These are phyloP conservation scores for Coptodon bakossiorum DNA, from an alignment of 2,113 vertebrate species.

Conservation along the genomic window DNA sequence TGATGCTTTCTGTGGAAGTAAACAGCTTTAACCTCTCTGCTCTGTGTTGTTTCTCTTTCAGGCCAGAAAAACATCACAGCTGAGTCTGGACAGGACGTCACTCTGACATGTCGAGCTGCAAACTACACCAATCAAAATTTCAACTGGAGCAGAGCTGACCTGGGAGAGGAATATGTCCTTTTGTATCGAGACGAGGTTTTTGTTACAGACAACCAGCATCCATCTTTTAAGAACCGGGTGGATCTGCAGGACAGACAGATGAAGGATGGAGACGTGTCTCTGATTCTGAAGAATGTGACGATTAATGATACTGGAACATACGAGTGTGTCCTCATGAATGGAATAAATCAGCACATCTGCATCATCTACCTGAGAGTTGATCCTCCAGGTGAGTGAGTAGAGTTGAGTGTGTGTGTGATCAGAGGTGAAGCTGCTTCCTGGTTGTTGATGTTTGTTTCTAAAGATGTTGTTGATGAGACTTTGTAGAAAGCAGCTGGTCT, in stretches of 20 bases:
- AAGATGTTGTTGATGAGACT: too few relatives aligned
- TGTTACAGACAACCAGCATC: accelerated
- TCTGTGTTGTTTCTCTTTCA: not conserved
- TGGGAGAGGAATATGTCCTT: not conserved
- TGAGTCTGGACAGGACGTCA: accelerated
- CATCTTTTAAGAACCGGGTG: too few relatives aligned
- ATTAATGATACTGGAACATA: too few relatives aligned
- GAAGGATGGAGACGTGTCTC: too few relatives aligned
- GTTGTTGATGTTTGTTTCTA: too few relatives aligned
- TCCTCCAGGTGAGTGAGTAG: too few relatives aligned
- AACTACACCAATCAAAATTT: not conserved
- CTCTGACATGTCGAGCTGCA: accelerated
- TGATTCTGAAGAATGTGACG: accelerated
- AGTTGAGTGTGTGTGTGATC: too few relatives aligned
- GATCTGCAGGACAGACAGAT: accelerated
- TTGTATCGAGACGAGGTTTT: not conserved
- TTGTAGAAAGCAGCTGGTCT: too few relatives aligned
- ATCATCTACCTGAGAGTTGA: too few relatives aligned
- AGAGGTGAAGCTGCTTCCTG: too few relatives aligned
- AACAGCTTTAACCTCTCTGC: not conserved
- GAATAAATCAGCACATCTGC: too few relatives aligned
- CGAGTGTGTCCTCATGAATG: too few relatives aligned
- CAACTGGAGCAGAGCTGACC: accelerated
- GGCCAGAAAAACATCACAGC: accelerated
- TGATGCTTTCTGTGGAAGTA: not conserved